A percentile compares a stretch with the other conserved stretches of the same genome.
phyloP scores from a whole-genome alignment of 1,140 invertebrate genomes.

The Vollenhovia emeryi region DNA sequence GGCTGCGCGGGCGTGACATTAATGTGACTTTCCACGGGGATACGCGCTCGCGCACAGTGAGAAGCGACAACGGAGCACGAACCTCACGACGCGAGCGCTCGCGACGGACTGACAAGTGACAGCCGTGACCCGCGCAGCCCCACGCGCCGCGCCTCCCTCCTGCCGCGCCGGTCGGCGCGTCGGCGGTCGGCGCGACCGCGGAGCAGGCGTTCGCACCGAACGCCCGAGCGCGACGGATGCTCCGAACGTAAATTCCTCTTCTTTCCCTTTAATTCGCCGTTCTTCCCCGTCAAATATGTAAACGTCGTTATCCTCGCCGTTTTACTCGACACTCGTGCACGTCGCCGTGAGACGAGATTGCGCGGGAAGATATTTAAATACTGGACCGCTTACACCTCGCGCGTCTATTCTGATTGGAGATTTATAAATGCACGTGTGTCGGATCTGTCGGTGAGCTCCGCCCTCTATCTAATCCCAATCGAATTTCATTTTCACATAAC shows the following conservation, averaged over 20 bases:
- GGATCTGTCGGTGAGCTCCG: neutral
- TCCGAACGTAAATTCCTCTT: slow-evolving; percentile 9
- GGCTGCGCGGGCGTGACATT: slow-evolving; percentile 59
- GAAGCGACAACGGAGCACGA: neutral
- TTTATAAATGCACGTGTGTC: neutral
- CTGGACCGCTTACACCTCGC: neutral
- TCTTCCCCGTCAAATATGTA: neutral
- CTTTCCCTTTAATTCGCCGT: neutral
- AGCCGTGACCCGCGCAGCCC: slow-evolving; percentile 68
- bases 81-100: slow-evolving; percentile 64
- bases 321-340: neutral
- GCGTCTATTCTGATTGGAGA: neutral
- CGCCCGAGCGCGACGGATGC: neutral
- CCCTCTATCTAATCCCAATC: neutral
- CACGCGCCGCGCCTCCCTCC: slow-evolving; percentile 62
- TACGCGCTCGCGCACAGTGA: neutral
- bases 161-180: neutral
- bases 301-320: neutral
- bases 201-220: too few species aligned
- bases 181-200: neutral
- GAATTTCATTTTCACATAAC: neutral
- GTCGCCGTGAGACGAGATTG: neutral
- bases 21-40: slow-evolving; percentile 46
- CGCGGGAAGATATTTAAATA: neutral
- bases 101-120: slow-evolving; percentile 79